These are phyloP conservation scores for Anhinga rufa DNA, from an alignment of 2,113 vertebrate species.

Conservation along the genomic window DNA sequence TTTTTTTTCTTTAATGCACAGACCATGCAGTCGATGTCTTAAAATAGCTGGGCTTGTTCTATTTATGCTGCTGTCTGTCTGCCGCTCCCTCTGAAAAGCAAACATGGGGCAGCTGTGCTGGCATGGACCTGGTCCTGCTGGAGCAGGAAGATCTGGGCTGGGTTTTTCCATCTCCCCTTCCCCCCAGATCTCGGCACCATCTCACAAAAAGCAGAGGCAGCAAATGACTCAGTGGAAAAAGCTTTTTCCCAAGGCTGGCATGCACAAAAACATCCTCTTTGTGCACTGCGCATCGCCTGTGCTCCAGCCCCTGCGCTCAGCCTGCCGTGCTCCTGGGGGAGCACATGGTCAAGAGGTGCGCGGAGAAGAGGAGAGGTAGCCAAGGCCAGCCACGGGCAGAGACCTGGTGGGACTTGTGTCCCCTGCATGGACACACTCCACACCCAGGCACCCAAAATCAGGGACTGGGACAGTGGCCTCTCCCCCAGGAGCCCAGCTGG, in stretches of 20 bases:
- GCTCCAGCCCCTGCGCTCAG: neutral
- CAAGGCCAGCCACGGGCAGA: neutral
- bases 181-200: neutral
- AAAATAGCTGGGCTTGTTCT: conserved; percentile 42
- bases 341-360: rapidly evolving
- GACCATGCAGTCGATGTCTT: neutral
- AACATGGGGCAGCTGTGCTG: neutral
- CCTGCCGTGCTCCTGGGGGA: rapidly evolving
- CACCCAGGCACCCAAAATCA: neutral
- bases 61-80: conserved; percentile 42
- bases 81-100: neutral
- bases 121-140: neutral
- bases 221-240: conserved; percentile 39
- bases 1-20: neutral
- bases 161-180: neutral
- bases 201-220: conserved; percentile 18
- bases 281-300: rapidly evolving
- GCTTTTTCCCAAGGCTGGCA: neutral
- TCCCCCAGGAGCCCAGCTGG: neutral
- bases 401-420: neutral
- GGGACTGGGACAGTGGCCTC: neutral
- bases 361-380: neutral
- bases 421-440: neutral
- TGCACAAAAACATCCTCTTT: neutral
- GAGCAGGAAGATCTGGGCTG: neutral